Evolutionary conservation across 2,888 invertebrate species (phyloP).

Genomic region (Spicauda simplicius): DNA sequence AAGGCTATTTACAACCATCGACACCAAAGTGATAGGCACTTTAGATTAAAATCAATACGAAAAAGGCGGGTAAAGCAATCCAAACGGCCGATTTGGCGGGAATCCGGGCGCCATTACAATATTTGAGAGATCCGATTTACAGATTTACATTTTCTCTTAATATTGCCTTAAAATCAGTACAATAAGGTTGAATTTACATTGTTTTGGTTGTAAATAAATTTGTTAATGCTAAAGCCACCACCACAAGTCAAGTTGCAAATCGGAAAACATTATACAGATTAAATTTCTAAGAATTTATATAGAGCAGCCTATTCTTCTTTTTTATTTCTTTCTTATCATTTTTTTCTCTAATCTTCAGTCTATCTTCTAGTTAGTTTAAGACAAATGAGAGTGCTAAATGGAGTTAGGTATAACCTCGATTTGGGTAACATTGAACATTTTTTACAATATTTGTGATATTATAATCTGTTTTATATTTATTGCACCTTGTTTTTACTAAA

Average conservation of each 20-base stretch:
- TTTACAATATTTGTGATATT: too few relatives aligned
- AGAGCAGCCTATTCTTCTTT: slow-evolving; percentile 54
- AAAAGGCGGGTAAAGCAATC: slow-evolving; percentile 60
- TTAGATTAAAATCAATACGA: slow-evolving; percentile 46
- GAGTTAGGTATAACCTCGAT: too few relatives aligned
- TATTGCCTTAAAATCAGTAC: rapidly evolving
- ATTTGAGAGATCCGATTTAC: slow-evolving; percentile 58
- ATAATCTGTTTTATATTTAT: too few relatives aligned
- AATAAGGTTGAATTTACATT: slow-evolving; percentile 46
- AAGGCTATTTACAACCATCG: slow-evolving; percentile 24
- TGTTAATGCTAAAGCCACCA: slow-evolving; percentile 53
- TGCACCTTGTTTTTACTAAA: too few relatives aligned
- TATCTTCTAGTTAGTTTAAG: too few relatives aligned
- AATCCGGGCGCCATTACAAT: slow-evolving; percentile 68
- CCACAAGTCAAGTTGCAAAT: slow-evolving; percentile 74
- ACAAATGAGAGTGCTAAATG: too few relatives aligned
- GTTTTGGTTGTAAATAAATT: slow-evolving; percentile 39
- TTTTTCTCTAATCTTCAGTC: too few relatives aligned
- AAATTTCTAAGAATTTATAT: slow-evolving; percentile 56
- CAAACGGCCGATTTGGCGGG: slow-evolving; percentile 68
- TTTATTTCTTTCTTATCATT: too few relatives aligned
- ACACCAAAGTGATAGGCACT: slow-evolving; percentile 33
- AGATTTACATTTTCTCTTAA: slow-evolving; percentile 36
- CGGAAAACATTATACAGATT: slow-evolving; percentile 75
- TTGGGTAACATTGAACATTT: too few relatives aligned